phyloP scores from a whole-genome alignment of 2,888 invertebrate genomes.

The Emmelina monodactyla region DNA sequence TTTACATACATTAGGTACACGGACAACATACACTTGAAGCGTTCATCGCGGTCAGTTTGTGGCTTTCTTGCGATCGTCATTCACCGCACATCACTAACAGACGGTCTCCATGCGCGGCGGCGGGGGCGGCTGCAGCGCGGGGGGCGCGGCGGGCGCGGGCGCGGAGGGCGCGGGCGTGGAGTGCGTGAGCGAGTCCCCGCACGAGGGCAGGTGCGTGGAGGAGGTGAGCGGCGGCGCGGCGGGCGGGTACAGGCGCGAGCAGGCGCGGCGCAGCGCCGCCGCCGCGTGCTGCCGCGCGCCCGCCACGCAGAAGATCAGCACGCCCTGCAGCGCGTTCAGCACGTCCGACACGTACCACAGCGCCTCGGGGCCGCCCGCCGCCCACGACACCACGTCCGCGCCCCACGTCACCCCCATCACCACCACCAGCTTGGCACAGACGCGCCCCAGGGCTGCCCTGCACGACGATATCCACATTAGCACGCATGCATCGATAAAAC shows the following conservation, averaged over 20 bases:
- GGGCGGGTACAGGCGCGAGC: slow-evolving; percentile 34
- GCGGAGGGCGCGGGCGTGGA: slow-evolving; percentile 74
- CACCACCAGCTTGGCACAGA: slow-evolving; percentile 85
- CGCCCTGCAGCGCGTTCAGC: slow-evolving; percentile 86
- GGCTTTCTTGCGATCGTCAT: too few species aligned
- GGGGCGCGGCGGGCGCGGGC: slow-evolving; percentile 67
- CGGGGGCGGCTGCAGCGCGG: slow-evolving; percentile 59
- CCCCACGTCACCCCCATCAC: slow-evolving; percentile 66
- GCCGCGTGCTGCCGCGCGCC: slow-evolving; percentile 86
- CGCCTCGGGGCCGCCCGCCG: slow-evolving; percentile 80
- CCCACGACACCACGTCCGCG: slow-evolving; percentile 85
- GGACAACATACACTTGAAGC: too few species aligned
- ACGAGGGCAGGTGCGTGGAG: slow-evolving; percentile 83
- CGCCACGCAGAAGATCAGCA: slow-evolving; percentile 87
- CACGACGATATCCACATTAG: slow-evolving; percentile 1
- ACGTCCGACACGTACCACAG: slow-evolving; percentile 86
- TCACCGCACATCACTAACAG: slow-evolving; percentile 63
- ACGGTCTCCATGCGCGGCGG: slow-evolving; percentile 68
- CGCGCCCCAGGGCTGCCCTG: slow-evolving; percentile 80
- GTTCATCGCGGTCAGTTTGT: too few species aligned
- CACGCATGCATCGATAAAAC: too few species aligned
- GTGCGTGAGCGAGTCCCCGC: slow-evolving; percentile 78
- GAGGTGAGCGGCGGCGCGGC: slow-evolving; percentile 62
- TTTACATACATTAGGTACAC: too few species aligned
- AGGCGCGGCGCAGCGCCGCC: slow-evolving; percentile 43